Conservation (phyloP, 2,113 vertebrate species). For the Thunnus maccoyii region DNA sequence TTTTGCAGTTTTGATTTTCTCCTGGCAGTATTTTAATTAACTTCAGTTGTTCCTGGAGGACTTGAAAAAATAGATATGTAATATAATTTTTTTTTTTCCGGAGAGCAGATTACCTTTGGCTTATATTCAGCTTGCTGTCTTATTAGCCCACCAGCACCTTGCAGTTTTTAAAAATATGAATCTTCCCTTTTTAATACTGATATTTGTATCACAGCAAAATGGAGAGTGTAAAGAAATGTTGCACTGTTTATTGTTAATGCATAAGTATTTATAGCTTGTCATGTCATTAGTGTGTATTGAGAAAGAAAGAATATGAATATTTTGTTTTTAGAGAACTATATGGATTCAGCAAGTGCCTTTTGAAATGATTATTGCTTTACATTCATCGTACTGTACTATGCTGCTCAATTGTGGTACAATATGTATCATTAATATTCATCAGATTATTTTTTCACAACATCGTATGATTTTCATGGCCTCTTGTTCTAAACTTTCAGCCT, state of each 20-base stretch:
- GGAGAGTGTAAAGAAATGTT: conserved; percentile 10
- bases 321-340: conserved; percentile 1
- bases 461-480: background rate
- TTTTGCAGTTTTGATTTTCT: background rate
- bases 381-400: conserved; percentile 24
- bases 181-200: conserved; percentile 19
- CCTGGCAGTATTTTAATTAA: conserved; percentile 9
- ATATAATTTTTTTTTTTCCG: background rate
- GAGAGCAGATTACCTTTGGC: background rate
- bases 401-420: conserved; percentile 40
- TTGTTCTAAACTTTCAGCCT: conserved; percentile 20
- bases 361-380: conserved; percentile 40
- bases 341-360: conserved; percentile 74
- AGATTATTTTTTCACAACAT: conserved; percentile 27
- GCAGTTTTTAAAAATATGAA: background rate
- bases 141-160: background rate
- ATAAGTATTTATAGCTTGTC: background rate
- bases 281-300: background rate
- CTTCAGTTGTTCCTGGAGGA: conserved; percentile 41
- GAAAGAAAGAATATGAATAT: background rate
- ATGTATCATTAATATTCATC: conserved; percentile 12
- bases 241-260: conserved; percentile 28
- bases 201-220: background rate
- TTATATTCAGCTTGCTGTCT: background rate
- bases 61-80: conserved; percentile 37